phyloP scores from a whole-genome alignment of 2,888 invertebrate species.

The Crepidodera aurea region DNA sequence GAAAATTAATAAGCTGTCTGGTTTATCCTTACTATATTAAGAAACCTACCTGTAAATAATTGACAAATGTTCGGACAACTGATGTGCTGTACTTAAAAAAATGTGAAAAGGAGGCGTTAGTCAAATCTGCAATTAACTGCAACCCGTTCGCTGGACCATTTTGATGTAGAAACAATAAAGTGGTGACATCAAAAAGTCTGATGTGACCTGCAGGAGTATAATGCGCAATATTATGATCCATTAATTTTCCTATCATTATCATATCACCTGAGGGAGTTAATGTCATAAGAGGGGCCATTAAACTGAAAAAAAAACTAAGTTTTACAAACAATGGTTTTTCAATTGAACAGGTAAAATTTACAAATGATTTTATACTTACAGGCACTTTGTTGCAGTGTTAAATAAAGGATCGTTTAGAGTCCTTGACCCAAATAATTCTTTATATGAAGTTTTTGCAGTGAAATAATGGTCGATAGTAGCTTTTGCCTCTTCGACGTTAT shows the following conservation, averaged over 20 bases:
- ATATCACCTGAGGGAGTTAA: constrained; percentile 49
- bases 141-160: constrained; percentile 67
- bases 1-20: no score
- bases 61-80: constrained; percentile 73
- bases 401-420: constrained; percentile 64
- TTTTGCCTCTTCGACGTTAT: constrained; percentile 75
- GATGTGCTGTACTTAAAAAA: constrained; percentile 70
- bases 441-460: constrained; percentile 72
- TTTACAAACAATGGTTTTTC: no score
- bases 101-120: constrained; percentile 69
- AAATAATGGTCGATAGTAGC: constrained; percentile 73
- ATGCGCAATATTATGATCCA: constrained; percentile 68
- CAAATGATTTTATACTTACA: constrained; percentile 63
- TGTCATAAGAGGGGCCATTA: constrained; percentile 44
- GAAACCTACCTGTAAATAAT: constrained; percentile 68
- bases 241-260: constrained; percentile 50
- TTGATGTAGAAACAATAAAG: constrained; percentile 67
- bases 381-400: constrained; percentile 60
- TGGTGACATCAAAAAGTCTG: constrained; percentile 67
- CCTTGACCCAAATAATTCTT: constrained; percentile 70
- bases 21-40: not conserved
- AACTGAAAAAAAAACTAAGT: constrained; percentile 39
- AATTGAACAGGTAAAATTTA: no score
- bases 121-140: constrained; percentile 71
- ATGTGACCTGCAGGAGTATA: constrained; percentile 66